A percentile compares a stretch with the other conserved stretches of the same genome.
Evolutionary conservation across 2,113 vertebrate species (phyloP).

Genomic region (Pantherophis guttatus): DNA sequence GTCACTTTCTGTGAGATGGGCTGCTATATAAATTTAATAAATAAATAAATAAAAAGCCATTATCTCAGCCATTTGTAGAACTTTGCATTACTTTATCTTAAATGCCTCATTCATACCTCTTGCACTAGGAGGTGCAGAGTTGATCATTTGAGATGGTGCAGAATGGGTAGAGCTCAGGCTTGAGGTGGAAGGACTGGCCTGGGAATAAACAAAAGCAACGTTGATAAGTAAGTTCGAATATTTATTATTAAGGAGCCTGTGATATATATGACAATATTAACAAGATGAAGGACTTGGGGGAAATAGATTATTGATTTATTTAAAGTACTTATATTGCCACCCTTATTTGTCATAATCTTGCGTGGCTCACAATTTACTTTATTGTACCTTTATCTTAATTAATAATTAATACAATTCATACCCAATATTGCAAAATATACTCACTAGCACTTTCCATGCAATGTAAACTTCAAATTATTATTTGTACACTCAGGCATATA

Average conservation of each 20-base stretch:
- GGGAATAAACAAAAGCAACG: conserved; percentile 69
- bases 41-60: not conserved
- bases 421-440: not conserved
- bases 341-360: not conserved
- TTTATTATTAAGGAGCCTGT: conserved; percentile 59
- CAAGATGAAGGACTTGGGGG: conserved; percentile 22
- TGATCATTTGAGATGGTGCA: conserved; percentile 89
- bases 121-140: conserved; percentile 91
- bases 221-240: conserved; percentile 69
- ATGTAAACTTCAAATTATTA: no score
- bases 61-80: conserved; percentile 12
- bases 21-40: not conserved
- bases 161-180: conserved; percentile 94
- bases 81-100: conserved; percentile 15
- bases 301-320: not conserved
- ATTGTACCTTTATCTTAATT: not conserved
- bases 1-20: not conserved
- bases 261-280: conserved; percentile 61
- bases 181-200: conserved; percentile 94
- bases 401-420: not conserved
- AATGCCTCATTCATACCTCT: conserved; percentile 80
- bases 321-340: not conserved
- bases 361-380: not conserved
- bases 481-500: not conserved
- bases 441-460: not conserved